Base-by-base conservation (phyloP, 92 coral and sea anemone genomes). In the Porites lobata region DNA sequence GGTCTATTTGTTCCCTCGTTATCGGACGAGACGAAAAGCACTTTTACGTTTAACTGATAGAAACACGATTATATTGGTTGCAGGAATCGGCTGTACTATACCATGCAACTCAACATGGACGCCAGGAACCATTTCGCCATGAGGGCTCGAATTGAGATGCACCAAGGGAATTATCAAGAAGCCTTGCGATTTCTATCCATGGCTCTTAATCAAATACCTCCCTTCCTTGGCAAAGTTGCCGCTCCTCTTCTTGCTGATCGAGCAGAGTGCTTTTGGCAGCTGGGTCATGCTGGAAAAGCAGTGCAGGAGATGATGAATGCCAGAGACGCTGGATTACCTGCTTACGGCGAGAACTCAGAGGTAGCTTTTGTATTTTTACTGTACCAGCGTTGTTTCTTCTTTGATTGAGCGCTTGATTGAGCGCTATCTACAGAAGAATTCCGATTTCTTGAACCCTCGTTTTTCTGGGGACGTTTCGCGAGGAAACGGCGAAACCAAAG, bases 211-310 rank as follows among this genome's bases (percentile, higher is more conserved):
- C 72, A 20, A 50, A 15, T 87, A 75, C 78, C 90, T 3, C 58
- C 57, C 4, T 1, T 5, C 15, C 38, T 50, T 18, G 87, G 80
- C 50, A 85, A 72, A 18, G 21, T 47, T 65, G 80, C 81, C 12
- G 52, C 76, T 26, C 77, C 74, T 9, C 64, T 86, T 3, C 69
- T 91, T 47, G 18, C 32, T 4, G 58, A 80, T n/a, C 91, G 82
- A 75, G 91, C 94, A 1, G 88, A 91, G 57, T 91, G 94, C 83
- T 38, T 69, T 1, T 91, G 90, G 88, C 80, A 76, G 61, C 0
- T 91, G 47, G 65, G 82, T 14, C 1, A 82, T 3, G 11, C 51
- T 26, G 26, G 69, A 1, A 57, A 13, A 7, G 68, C 87, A 13
- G n/a, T 91, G 56, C 19, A 81, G 6, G 80, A 80, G 0, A 73